Conservation (phyloP, 2,797 vertebrate species). For the Sparus aurata region DNA sequence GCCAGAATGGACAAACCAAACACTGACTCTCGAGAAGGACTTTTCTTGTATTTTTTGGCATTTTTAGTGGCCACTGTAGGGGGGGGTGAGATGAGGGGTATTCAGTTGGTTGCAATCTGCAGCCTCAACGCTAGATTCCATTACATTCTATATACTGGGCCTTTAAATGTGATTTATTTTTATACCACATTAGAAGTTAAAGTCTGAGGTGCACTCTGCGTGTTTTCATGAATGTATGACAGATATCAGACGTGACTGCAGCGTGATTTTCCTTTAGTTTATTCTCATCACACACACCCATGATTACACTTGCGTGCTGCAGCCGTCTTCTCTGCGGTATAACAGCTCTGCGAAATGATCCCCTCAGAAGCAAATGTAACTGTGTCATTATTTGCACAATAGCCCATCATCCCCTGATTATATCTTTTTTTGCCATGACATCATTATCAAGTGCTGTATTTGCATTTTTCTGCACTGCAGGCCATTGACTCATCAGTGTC, state of each 20-base stretch:
- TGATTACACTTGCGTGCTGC: not conserved
- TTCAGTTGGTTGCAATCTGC: too few species aligned
- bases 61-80: too few species aligned
- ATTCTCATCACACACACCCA: conserved; percentile 3
- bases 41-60: too few species aligned
- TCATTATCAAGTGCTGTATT: conserved; percentile 27
- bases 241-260: not conserved
- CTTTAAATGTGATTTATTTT: not conserved
- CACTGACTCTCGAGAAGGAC: too few species aligned
- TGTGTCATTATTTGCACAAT: conserved; percentile 14
- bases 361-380: not conserved
- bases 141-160: too few species aligned
- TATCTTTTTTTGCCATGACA: not conserved
- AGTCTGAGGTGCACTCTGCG: not conserved
- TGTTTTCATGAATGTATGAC: conserved; percentile 12
- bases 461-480: conserved; percentile 34
- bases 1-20: too few species aligned
- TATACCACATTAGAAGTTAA: too few species aligned
- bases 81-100: too few species aligned
- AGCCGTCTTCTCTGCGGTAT: conserved; percentile 3
- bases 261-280: conserved; percentile 2
- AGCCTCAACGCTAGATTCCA: too few species aligned
- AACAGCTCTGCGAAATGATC: not conserved
- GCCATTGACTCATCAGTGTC: conserved; percentile 35
- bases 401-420: not conserved